A percentile compares a stretch with the other conserved stretches of the same genome.
These are phyloP conservation scores for Corydoras maculifer DNA, from an alignment of 2,113 vertebrate genomes.

Conservation along the genomic window DNA sequence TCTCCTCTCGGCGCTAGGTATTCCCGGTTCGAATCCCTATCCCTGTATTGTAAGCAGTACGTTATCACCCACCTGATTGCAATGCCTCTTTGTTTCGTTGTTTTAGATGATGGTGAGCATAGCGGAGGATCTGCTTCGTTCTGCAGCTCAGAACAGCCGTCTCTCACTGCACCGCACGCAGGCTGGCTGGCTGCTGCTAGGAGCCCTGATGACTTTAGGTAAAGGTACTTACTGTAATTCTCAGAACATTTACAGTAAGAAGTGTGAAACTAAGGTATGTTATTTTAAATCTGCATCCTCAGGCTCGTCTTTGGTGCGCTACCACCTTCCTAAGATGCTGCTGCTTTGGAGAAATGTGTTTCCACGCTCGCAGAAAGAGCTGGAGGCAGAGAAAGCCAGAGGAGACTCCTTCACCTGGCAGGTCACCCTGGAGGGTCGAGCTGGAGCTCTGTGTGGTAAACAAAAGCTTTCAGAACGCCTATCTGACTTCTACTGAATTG, in stretches of 20 bases:
- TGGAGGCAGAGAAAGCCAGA: slow-evolving; percentile 94
- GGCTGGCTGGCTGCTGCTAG: slow-evolving; percentile 94
- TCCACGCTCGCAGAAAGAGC: slow-evolving; percentile 91
- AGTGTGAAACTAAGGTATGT: too few species aligned
- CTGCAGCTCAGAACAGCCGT: slow-evolving; percentile 92
- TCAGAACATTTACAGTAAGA: too few species aligned
- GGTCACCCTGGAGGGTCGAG: slow-evolving; percentile 92
- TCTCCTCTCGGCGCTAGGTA: too few species aligned
- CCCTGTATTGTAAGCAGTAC: too few species aligned
- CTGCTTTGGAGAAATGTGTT: slow-evolving; percentile 95
- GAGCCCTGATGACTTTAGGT: slow-evolving; percentile 98
- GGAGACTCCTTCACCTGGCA: slow-evolving; percentile 98
- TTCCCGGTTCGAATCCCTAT: too few species aligned
- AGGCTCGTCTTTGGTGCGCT: slow-evolving; percentile 93
- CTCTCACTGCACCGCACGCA: slow-evolving; percentile 94
- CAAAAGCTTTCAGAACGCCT: background rate
- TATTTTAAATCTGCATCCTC: background rate
- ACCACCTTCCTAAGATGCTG: slow-evolving; percentile 97
- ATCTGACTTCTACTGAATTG: too few species aligned
- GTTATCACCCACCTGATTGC: too few species aligned
- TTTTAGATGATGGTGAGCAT: slow-evolving; percentile 94
- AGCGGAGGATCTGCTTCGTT: slow-evolving; percentile 90
- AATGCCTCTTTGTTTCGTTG: background rate
- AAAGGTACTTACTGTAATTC: slow-evolving; percentile 17
- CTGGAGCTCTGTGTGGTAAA: slow-evolving; percentile 94